phyloP scores from a whole-genome alignment of 2,113 vertebrate species.

The Grantiella picta region DNA sequence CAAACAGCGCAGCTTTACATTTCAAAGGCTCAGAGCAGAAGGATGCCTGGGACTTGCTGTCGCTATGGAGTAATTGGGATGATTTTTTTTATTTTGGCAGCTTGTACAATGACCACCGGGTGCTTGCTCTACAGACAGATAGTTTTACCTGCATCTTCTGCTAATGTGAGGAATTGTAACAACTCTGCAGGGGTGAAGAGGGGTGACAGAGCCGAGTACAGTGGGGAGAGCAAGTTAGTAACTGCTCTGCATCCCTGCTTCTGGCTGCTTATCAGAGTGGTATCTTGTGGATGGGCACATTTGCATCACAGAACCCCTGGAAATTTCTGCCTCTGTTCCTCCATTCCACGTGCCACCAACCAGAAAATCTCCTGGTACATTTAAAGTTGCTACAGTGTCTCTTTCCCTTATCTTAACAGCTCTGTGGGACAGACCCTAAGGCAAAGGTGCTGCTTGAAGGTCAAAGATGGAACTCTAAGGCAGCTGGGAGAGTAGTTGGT shows the following conservation, averaged over 20 bases:
- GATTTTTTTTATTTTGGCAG: background rate
- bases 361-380: background rate
- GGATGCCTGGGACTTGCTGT: slow-evolving; percentile 13
- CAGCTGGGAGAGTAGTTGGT: background rate
- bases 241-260: background rate
- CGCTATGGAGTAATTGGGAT: background rate
- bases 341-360: background rate
- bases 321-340: background rate
- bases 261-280: background rate
- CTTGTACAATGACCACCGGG: background rate
- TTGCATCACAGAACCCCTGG: background rate
- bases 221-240: background rate
- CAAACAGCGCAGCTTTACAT: slow-evolving; percentile 12
- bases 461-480: background rate
- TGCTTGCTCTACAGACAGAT: background rate
- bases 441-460: background rate
- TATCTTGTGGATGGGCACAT: background rate
- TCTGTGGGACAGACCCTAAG: background rate
- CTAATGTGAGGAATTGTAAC: slow-evolving; percentile 20
- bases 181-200: background rate
- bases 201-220: background rate
- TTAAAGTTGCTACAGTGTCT: background rate
- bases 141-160: slow-evolving; percentile 12
- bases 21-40: slow-evolving; percentile 36
- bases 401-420: background rate